Evolutionary conservation across 2,797 vertebrate species (phyloP).

Genomic region (Chloroceryle amazona): DNA sequence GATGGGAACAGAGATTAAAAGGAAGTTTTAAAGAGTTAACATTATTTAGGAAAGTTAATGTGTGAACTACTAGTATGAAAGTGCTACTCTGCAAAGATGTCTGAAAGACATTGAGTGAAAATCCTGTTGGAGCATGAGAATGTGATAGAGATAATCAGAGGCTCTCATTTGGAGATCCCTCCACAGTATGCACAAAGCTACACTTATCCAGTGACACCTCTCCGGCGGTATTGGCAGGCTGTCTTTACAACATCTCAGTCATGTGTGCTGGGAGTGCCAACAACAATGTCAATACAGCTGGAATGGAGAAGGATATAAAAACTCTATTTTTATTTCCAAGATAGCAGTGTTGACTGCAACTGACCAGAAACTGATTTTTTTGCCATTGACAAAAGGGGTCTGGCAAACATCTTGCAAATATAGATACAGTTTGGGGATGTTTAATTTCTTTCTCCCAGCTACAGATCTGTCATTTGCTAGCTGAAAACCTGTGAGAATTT

Average conservation of each 20-base stretch:
- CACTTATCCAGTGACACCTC: background rate
- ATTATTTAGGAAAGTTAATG: background rate
- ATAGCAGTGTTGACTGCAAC: background rate
- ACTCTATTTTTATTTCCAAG: background rate
- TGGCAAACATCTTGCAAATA: background rate
- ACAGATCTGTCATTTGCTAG: background rate
- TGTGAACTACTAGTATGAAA: background rate
- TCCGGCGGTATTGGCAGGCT: background rate
- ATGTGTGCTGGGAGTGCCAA: background rate
- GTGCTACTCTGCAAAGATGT: background rate
- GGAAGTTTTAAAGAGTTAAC: background rate
- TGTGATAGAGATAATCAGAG: background rate
- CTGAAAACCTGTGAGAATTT: background rate
- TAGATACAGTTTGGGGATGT: background rate
- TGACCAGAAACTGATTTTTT: background rate
- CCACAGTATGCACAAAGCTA: background rate
- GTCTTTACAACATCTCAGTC: background rate
- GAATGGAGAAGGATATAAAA: background rate
- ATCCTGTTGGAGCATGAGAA: background rate
- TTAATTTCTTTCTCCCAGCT: background rate
- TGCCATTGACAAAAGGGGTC: background rate
- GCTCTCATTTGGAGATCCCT: background rate
- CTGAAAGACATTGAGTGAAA: background rate
- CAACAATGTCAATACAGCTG: background rate
- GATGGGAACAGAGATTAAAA: background rate